A percentile compares a stretch with the other conserved stretches of the same genome.
These are phyloP conservation scores for Hiodon alosoides DNA, from an alignment of 2,113 vertebrate species.

Conservation along the genomic window DNA sequence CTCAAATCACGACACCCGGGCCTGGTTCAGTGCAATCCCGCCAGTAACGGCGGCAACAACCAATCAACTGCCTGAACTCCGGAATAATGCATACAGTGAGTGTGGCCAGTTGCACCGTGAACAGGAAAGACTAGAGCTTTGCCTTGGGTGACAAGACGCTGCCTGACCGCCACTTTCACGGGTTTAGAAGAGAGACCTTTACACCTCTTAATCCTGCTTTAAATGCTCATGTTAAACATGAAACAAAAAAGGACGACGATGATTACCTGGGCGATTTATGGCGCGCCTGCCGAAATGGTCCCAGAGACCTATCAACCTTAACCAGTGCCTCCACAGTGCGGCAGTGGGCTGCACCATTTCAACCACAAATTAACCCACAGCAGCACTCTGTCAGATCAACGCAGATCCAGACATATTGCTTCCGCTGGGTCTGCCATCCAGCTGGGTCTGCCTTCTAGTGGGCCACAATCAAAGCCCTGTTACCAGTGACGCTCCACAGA, in stretches of 20 bases:
- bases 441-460: neutral
- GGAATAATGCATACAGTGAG: neutral
- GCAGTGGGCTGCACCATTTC: constrained; percentile 8
- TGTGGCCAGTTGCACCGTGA: neutral
- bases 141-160: neutral
- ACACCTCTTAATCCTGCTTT: neutral
- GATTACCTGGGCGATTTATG: constrained; percentile 4
- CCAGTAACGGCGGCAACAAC: neutral
- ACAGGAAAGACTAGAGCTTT: neutral
- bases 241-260: neutral
- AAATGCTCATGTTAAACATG: neutral
- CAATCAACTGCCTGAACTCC: neutral
- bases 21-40: neutral
- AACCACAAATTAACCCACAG: constrained; percentile 43
- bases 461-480: neutral
- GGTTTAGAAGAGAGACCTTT: neutral
- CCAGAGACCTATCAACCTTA: neutral
- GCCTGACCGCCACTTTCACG: neutral
- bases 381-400: constrained; percentile 18
- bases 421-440: constrained; percentile 35
- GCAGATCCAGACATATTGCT: constrained; percentile 41
- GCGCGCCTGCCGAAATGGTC: neutral
- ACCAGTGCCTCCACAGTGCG: constrained; percentile 28
- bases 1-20: neutral
- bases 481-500: neutral